Conservation (phyloP, 2,113 vertebrate genomes). For the Nyctereutes procyonoides region DNA sequence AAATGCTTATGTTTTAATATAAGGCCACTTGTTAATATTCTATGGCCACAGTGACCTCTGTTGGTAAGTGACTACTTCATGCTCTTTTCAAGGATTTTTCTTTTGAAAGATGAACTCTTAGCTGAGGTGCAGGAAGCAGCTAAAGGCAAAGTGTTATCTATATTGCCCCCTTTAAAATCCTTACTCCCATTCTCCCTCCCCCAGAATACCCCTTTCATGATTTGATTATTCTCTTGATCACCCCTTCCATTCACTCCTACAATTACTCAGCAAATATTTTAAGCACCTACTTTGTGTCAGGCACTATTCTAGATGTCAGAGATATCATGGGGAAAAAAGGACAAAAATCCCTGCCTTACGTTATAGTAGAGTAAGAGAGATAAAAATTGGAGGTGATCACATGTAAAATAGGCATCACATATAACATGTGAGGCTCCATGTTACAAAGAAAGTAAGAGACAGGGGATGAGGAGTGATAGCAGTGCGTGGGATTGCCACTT, state of each 20-base stretch:
- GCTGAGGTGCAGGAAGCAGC: background rate
- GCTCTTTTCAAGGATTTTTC: background rate
- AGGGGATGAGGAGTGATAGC: no score
- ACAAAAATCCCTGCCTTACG: background rate
- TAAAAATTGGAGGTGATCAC: background rate
- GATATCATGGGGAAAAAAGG: background rate
- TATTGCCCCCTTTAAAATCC: background rate
- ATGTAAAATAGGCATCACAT: no score
- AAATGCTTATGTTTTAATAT: background rate
- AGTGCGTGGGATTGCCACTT: background rate
- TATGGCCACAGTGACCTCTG: background rate
- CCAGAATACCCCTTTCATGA: background rate
- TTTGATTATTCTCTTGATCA: background rate
- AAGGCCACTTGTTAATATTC: background rate
- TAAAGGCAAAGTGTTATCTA: background rate
- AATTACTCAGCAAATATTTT: background rate
- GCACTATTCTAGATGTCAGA: background rate
- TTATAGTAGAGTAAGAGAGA: background rate
- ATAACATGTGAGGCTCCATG: background rate
- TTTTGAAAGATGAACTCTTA: background rate
- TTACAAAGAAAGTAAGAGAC: background rate
- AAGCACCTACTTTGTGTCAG: background rate
- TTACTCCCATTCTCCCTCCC: background rate
- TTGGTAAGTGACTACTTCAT: background rate
- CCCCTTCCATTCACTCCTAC: background rate